Conservation (phyloP, 2,113 vertebrate species). For the Nesogale talazaci region DNA sequence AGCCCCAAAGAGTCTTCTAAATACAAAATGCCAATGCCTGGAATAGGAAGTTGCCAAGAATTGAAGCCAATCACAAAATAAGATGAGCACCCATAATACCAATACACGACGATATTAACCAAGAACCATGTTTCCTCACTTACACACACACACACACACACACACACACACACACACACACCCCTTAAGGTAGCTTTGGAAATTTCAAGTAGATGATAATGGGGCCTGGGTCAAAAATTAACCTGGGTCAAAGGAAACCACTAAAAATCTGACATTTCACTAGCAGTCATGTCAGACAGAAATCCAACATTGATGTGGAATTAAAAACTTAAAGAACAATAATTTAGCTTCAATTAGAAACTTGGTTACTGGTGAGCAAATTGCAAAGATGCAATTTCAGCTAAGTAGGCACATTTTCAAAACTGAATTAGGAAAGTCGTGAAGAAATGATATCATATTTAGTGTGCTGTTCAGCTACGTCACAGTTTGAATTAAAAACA, state of each 20-base stretch:
- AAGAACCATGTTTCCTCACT: slow-evolving; percentile 22
- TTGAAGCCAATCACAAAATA: slow-evolving; percentile 62
- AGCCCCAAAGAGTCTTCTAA: slow-evolving; percentile 30
- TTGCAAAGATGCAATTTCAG: slow-evolving; percentile 82
- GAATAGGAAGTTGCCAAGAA: slow-evolving; percentile 66
- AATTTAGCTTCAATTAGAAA: slow-evolving; percentile 73
- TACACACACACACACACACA: background rate
- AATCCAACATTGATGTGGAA: slow-evolving; percentile 64
- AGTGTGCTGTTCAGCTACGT: slow-evolving; percentile 79
- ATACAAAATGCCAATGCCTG: slow-evolving; percentile 43
- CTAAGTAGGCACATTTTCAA: slow-evolving; percentile 78
- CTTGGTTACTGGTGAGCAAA: slow-evolving; percentile 58
- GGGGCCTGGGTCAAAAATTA: slow-evolving; percentile 54
- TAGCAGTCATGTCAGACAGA: slow-evolving; percentile 66
- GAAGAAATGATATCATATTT: slow-evolving; percentile 84
- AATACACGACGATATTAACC: slow-evolving; percentile 43
- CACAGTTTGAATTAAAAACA: slow-evolving; percentile 80
- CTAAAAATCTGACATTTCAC: slow-evolving; percentile 62
- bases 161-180: background rate
- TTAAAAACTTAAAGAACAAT: slow-evolving; percentile 52
- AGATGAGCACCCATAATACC: slow-evolving; percentile 19
- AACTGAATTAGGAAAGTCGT: slow-evolving; percentile 81
- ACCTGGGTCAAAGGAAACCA: slow-evolving; percentile 63
- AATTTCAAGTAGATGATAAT: slow-evolving; percentile 56
- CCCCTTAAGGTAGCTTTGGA: slow-evolving; percentile 42